Base-by-base conservation (phyloP, 2,888 invertebrate species). In the Tachina grossa region DNA sequence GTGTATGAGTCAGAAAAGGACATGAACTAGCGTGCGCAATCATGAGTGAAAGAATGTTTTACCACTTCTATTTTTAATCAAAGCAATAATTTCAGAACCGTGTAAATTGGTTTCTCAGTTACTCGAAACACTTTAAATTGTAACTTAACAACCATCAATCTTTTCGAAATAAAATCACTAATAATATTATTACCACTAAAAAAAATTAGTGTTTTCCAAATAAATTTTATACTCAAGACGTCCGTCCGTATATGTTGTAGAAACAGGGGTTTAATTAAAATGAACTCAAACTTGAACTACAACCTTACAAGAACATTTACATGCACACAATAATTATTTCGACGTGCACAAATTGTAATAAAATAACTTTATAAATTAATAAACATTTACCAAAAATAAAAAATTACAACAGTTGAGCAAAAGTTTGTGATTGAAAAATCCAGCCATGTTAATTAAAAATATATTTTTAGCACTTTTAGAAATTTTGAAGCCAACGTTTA, bases 391-490 rank as follows among this genome's bases (percentile, higher is more conserved):
- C 92, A 92, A 89, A 91, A 95, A 94, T 88, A 95, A 90, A 85
- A 95, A 94, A 91, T 96, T 96, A 89, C 95, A 95, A 90, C 94
- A 94, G 88, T 95, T 95, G 91, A 95, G 94, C 86, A 96, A 92
- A 87, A 94, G 94, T 93, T 95, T 95, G 78, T 95, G 94, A 91
- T 94, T 94, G 65, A 94, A 93, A 87, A 94, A 92, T 83, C 89
- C 89, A 74, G 89, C 89, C 91, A 92, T 92, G 47, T 49, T 14
- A 55, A 39, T 61, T 45, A 55, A 6, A 22, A 61, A 49, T 63
- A 22, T 45, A 3, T 19, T 19, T 11, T 14, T n/a, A 47, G 47
- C 4, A 31, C 31, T 72, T 66, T n/a, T 19, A 41, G 14, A 16
- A 5, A 22, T 71, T 49, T 80, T 49, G 16, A 78, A 69, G 16